A percentile compares a stretch with the other conserved stretches of the same genome.
These are phyloP conservation scores for Mustelus asterias DNA, from an alignment of 2,113 vertebrate species.

Conservation along the genomic window DNA sequence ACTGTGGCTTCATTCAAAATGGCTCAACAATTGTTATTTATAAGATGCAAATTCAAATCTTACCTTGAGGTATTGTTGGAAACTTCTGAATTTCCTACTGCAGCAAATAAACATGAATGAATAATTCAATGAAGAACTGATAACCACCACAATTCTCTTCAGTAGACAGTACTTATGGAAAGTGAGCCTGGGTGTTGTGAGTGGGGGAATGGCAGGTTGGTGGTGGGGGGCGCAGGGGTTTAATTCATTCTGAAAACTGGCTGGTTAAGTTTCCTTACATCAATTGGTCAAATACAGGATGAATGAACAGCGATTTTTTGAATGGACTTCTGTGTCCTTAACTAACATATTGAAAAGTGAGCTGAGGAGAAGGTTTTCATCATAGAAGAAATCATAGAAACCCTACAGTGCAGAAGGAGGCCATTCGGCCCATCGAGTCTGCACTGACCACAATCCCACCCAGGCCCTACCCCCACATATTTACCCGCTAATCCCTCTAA, in stretches of 20 bases:
- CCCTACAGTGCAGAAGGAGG: too few species aligned
- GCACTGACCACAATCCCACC: too few species aligned
- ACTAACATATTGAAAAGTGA: neutral
- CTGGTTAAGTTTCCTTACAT: too few species aligned
- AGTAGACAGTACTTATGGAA: neutral
- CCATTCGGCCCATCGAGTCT: too few species aligned
- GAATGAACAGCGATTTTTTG: neutral
- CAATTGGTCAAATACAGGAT: too few species aligned
- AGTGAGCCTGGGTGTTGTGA: too few species aligned
- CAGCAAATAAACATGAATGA: neutral
- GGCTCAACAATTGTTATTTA: neutral
- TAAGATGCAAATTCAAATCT: neutral
- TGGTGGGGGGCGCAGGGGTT: too few species aligned
- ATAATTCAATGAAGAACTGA: neutral
- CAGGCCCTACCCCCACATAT: too few species aligned
- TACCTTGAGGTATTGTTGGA: neutral
- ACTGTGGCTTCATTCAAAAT: neutral
- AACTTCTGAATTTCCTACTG: neutral
- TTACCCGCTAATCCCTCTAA: too few species aligned
- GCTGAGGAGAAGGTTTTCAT: neutral
- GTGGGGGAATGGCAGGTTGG: too few species aligned
- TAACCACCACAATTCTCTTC: neutral
- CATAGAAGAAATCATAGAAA: too few species aligned
- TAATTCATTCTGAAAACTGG: too few species aligned
- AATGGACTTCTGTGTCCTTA: neutral